Evolutionary conservation across 2,888 invertebrate genomes (phyloP).

Genomic region (Mesorhabditis belari): DNA sequence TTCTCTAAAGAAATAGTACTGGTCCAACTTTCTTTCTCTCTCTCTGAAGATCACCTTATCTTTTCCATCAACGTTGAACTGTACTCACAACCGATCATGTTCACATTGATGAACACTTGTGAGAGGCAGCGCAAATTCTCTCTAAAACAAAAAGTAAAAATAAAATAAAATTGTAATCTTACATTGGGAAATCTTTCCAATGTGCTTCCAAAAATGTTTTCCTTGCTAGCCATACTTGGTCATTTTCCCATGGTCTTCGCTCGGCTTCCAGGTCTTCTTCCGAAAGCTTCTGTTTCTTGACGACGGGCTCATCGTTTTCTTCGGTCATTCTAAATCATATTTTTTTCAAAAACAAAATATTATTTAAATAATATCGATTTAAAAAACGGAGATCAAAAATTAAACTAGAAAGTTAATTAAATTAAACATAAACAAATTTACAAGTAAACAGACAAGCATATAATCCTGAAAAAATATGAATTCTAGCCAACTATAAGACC

Average conservation of each 20-base stretch:
- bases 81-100: constrained; percentile 28
- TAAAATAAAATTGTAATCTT: neutral
- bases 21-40: neutral
- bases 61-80: constrained; percentile 19
- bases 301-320: neutral
- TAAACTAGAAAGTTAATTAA: too few relatives aligned
- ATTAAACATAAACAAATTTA: too few relatives aligned
- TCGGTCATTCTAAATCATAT: too few relatives aligned
- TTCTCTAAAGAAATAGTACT: constrained; percentile 1
- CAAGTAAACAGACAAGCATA: too few relatives aligned
- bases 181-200: constrained; percentile 23
- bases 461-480: too few relatives aligned
- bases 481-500: too few relatives aligned
- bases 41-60: constrained; percentile 5
- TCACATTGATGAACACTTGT: constrained; percentile 27
- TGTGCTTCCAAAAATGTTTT: constrained; percentile 25
- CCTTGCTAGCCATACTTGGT: constrained; percentile 22
- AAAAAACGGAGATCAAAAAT: too few relatives aligned
- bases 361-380: too few relatives aligned
- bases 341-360: too few relatives aligned
- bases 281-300: neutral
- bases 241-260: constrained; percentile 22
- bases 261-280: constrained; percentile 23
- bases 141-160: constrained; percentile 8
- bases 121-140: constrained; percentile 28